Base-by-base conservation (phyloP, 2,888 invertebrate species). In the Microplitis deprimator region DNA sequence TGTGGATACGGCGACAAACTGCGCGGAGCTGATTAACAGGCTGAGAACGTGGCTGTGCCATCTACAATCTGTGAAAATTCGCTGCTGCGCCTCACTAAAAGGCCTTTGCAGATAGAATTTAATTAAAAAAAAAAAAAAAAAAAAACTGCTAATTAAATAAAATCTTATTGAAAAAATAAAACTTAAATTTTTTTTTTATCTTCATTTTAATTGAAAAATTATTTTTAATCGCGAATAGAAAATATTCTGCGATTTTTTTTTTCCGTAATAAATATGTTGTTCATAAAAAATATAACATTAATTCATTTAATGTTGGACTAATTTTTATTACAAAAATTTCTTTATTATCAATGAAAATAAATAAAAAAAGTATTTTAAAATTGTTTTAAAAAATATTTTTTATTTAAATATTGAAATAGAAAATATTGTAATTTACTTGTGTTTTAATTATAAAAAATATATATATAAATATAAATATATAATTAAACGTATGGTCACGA, bases 21-120 rank as follows among this genome's bases (percentile, higher is more conserved):
- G 89, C 88, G 89, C 89, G 84, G 89, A 89, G 85, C 85, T 89
- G 87, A 89, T 89, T 83, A 86, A 87, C 86, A 90, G 89, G 89
- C 89, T 90, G 86, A 87, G 87, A 85, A 88, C 87, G 86, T 89
- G 89, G 89, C 88, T 90, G 89, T 89, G 89, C 89, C 89, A 89
- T 89, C 84, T 89, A 83, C 88, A 88, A 89, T 88, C 89, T 84
- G 88, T 89, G 84, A 89, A 83, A 84, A 87, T 82, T 82, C 89
- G 89, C 83, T 89, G 89, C 86, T 89, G 89, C 85, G 89, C 88
- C 81, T 89, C 89, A 84, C 86, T 89, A 77, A 88, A 87, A 82
- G 81, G 84, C 79, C 84, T 89, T 84, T 90, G 89, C 85, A 80
- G 69, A 64, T 77, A 73, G 73, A 73, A 29, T 10, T 62, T 39